Percentiles rank a stretch among this genome's conserved stretches.
phyloP scores from a whole-genome alignment of 2,113 vertebrate species.

The Pyrgilauda ruficollis region DNA sequence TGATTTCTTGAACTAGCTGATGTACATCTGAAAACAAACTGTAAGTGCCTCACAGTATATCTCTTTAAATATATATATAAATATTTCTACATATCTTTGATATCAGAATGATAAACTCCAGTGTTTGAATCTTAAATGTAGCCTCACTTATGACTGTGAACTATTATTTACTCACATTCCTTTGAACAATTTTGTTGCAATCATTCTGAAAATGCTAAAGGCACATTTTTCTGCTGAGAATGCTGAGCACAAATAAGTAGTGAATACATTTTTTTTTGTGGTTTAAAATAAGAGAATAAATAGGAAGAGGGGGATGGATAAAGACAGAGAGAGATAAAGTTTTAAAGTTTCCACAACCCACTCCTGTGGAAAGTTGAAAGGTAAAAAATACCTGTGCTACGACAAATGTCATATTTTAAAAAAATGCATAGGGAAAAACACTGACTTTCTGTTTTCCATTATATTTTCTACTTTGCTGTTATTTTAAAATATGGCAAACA shows the following conservation, averaged over 20 bases:
- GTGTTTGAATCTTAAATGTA: background rate
- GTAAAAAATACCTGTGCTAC: background rate
- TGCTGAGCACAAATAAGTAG: constrained; percentile 10
- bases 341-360: background rate
- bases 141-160: background rate
- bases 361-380: background rate
- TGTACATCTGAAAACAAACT: constrained; percentile 22
- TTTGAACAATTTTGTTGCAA: constrained; percentile 14
- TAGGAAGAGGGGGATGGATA: background rate
- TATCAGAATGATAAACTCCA: background rate
- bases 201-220: constrained; percentile 43
- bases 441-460: background rate
- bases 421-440: background rate
- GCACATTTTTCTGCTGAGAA: constrained; percentile 41
- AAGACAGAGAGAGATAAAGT: background rate
- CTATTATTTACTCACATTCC: constrained; percentile 34
- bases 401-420: background rate
- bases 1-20: constrained; percentile 39
- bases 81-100: background rate
- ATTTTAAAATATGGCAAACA: background rate
- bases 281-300: background rate
- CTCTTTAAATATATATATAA: background rate
- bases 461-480: background rate
- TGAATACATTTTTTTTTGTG: background rate
- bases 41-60: background rate